A percentile compares a stretch with the other conserved stretches of the same genome.
These are phyloP conservation scores for Solenopsis fugax DNA, from an alignment of 1,140 invertebrate species.

Conservation along the genomic window DNA sequence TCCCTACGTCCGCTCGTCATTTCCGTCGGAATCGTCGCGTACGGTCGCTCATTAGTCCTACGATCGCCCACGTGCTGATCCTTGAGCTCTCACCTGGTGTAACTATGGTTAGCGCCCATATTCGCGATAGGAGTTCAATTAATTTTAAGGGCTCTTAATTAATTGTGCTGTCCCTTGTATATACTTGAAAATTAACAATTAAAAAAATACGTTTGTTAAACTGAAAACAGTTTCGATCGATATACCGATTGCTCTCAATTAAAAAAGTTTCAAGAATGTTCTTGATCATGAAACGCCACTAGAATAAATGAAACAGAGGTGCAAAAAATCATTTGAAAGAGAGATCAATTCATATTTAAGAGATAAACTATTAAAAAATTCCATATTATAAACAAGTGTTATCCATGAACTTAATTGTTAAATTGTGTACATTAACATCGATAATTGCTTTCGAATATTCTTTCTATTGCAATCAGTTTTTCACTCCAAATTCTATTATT, in stretches of 20 bases:
- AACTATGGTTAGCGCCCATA: not conserved
- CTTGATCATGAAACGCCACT: not conserved
- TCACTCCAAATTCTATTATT: not conserved
- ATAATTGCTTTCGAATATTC: not conserved
- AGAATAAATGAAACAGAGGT: not conserved
- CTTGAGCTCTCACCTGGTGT: slow-evolving; percentile 64
- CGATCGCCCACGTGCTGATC: slow-evolving; percentile 56
- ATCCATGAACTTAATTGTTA: not conserved
- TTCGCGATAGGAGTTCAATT: not conserved
- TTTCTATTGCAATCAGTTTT: not conserved
- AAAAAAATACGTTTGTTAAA: not conserved
- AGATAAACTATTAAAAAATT: not conserved
- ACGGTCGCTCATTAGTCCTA: slow-evolving; percentile 48
- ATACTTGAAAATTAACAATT: not conserved
- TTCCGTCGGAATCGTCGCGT: slow-evolving; percentile 36
- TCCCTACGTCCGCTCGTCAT: not conserved
- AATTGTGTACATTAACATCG: not conserved
- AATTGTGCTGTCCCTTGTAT: not conserved
- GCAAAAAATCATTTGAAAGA: not conserved
- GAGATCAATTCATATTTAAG: not conserved
- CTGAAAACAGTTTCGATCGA: not conserved
- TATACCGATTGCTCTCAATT: not conserved
- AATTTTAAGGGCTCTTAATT: not conserved
- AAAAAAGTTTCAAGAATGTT: not conserved
- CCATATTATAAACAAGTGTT: not conserved